Evolutionary conservation across 2,888 invertebrate genomes (phyloP), one percentile per base, ranked within the genome.

Genomic region (Cataglyphis cursor): DNA sequence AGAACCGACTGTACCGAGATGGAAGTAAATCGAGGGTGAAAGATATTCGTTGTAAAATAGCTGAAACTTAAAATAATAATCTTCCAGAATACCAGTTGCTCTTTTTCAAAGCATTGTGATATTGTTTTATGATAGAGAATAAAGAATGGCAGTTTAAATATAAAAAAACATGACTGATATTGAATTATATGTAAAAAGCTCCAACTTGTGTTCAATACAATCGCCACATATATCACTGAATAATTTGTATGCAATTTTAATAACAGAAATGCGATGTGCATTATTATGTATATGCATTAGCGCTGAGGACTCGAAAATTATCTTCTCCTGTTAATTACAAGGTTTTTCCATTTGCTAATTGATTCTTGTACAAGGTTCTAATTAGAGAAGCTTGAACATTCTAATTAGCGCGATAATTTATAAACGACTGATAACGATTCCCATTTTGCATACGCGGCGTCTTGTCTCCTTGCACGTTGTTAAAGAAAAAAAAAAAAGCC

Each of bases 401-500:
- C 3, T 41, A 41, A 41, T 41, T 41, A 41, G 12, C 41, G 70
- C 24, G 44, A 44, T 59, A 78, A 78, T 70, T 68, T 70, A 15
- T 18, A 48, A 70, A 70, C 59, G 59, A 57, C 28, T 59, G 78
- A 78, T 78, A 78, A 78, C 78, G 70, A 57, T 44, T 24, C 31
- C 15, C 44, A 41, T 35, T 59, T 44, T n/a, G 31, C 28, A 21
- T 31, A 78, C 21, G 44, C 59, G 57, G 24, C 3, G 5, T 44
- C 68, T 68, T n/a, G 31, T 8, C 6, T 31, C 10, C 70, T 41
- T 57, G 28, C 21, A 31, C 78, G 68, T 18, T 21, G 57, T 44
- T 44, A 68, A 66, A 1, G 24, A 24, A 24, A 24, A 24, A 24
- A 68, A 78, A 48, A 48, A 8, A 48, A n/a, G 59, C 24, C 31